Evolutionary conservation across 2,113 vertebrate species (phyloP).

Genomic region (Trematocara unimaculatum): DNA sequence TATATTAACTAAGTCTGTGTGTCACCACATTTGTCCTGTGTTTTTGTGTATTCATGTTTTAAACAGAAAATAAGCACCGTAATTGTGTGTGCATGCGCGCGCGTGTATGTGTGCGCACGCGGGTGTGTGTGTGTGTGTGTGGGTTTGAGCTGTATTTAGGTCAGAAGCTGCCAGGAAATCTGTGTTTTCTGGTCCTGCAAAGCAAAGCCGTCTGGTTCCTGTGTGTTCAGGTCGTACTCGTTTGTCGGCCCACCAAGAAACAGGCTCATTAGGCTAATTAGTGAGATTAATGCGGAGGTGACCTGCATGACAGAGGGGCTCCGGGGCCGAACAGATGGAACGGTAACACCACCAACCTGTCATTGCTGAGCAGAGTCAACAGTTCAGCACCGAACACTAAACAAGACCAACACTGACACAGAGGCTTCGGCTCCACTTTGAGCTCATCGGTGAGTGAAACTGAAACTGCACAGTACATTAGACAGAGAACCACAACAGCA

Average conservation of each 20-base stretch:
- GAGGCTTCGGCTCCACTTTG: neutral
- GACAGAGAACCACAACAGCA: neutral
- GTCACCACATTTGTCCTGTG: neutral
- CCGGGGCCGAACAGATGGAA: conserved; percentile 52
- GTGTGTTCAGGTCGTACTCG: conserved; percentile 32
- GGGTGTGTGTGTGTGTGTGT: neutral
- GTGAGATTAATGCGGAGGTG: conserved; percentile 46
- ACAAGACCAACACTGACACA: neutral
- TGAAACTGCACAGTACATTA: neutral
- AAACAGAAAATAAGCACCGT: neutral
- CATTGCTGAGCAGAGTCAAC: conserved; percentile 16
- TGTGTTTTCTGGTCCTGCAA: neutral
- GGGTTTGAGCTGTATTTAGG: conserved; percentile 23
- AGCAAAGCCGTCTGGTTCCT: conserved; percentile 23
- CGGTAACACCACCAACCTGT: conserved; percentile 29
- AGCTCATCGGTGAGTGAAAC: neutral
- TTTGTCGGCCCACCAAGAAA: conserved; percentile 50
- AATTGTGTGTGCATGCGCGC: neutral
- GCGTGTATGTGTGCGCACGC: neutral
- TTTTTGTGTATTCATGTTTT: neutral
- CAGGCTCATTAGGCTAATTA: conserved; percentile 57
- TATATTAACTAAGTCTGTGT: neutral
- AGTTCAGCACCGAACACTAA: neutral
- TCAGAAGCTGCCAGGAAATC: conserved; percentile 38
- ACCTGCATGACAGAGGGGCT: conserved; percentile 14